Conservation (phyloP, 2,113 vertebrate genomes). For the Girardinichthys multiradiatus region DNA sequence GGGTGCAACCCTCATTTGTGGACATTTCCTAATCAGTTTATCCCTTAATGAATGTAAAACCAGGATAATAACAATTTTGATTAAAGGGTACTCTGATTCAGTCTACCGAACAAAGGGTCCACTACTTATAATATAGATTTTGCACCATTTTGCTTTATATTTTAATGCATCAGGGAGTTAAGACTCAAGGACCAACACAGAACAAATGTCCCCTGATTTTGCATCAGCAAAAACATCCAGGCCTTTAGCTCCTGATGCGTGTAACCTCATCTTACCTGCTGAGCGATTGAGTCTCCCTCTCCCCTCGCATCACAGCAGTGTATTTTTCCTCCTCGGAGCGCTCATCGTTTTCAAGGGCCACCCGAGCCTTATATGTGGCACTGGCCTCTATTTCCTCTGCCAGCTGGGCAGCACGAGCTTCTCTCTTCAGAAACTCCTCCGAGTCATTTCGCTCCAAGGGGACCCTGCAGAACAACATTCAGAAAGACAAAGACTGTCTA, state of each 20-base stretch:
- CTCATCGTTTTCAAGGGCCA: conserved; percentile 97
- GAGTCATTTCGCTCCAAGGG: conserved; percentile 97
- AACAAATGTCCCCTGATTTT: neutral
- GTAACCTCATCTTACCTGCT: conserved; percentile 83
- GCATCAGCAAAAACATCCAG: too few species aligned
- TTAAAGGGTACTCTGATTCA: too few species aligned
- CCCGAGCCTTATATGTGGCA: conserved; percentile 93
- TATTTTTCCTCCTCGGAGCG: conserved; percentile 97
- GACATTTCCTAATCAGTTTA: too few species aligned
- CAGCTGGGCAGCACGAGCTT: conserved; percentile 95
- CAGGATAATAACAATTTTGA: too few species aligned
- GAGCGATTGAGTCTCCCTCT: conserved; percentile 87
- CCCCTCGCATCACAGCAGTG: conserved; percentile 92
- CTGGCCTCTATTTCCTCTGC: conserved; percentile 99
- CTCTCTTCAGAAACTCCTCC: conserved; percentile 96
- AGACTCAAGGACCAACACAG: neutral
- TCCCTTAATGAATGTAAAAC: too few species aligned
- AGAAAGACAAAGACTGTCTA: conserved; percentile 25
- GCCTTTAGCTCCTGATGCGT: too few species aligned
- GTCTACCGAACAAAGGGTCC: too few species aligned
- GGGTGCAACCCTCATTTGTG: too few species aligned
- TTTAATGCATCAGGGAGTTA: too few species aligned
- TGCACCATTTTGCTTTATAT: too few species aligned
- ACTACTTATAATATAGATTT: too few species aligned
- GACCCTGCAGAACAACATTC: conserved; percentile 80